phyloP scores from a whole-genome alignment of 2,113 vertebrate genomes.

The human region GRCh38 chr18:32708001-32708500 shows the following conservation, averaged over 20 bases:
- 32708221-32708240: neutral
- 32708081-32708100: neutral
- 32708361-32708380: neutral
- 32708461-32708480: rapidly evolving
- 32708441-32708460: neutral
- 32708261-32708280: neutral
- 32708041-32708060: neutral
- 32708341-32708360: neutral
- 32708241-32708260: no score
- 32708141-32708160: neutral
- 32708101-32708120: neutral
- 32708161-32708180: neutral
- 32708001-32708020: neutral
- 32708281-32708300: neutral
- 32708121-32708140: neutral
- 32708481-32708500: neutral
- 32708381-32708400: neutral
- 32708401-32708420: neutral
- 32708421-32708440: neutral
- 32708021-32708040: neutral
- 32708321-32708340: neutral
- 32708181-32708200: neutral
- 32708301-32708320: neutral
- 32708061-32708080: neutral
- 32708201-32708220: neutral